phyloP scores from a whole-genome alignment of 2,888 invertebrate species.

The Drosophila melanosoma region DNA sequence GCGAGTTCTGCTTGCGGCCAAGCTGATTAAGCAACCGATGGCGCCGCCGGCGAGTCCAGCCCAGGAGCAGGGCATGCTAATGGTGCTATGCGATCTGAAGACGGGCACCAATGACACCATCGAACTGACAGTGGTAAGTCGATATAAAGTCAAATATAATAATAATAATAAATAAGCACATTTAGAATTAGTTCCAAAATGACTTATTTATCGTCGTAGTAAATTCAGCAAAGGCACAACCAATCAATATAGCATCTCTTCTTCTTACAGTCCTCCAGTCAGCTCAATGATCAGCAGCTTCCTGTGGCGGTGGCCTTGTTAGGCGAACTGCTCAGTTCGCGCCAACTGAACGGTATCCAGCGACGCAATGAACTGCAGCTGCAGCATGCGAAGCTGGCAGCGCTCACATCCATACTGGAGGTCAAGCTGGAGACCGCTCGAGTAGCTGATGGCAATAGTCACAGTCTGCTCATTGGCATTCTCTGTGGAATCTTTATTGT shows the following conservation, averaged over 20 bases:
- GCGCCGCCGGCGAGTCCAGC: constrained; percentile 53
- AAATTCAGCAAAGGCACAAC: background rate
- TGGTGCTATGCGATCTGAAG: constrained; percentile 94
- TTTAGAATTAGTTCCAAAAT: background rate
- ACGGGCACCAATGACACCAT: constrained; percentile 92
- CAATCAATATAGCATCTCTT: background rate
- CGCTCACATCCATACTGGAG: constrained; percentile 90
- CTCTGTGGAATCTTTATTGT: constrained; percentile 85
- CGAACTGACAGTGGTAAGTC: constrained; percentile 93
- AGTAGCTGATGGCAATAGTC: constrained; percentile 84
- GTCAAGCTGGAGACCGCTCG: constrained; percentile 91
- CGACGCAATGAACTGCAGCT: constrained; percentile 84
- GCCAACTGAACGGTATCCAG: constrained; percentile 83
- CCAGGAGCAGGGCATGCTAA: constrained; percentile 87
- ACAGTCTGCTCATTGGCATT: constrained; percentile 85
- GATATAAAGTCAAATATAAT: background rate
- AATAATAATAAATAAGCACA: background rate
- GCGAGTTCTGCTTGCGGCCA: constrained; percentile 89
- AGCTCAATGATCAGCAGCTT: constrained; percentile 85
- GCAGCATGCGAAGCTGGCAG: constrained; percentile 87
- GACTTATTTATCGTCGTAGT: background rate
- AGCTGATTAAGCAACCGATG: constrained; percentile 82
- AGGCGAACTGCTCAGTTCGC: constrained; percentile 88
- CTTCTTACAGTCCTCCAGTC: constrained; percentile 86
- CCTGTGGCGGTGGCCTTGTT: constrained; percentile 87